phyloP scores from a whole-genome alignment of 35 echinoderm and acorn worm species.

The Eucidaris tribuloides region DNA sequence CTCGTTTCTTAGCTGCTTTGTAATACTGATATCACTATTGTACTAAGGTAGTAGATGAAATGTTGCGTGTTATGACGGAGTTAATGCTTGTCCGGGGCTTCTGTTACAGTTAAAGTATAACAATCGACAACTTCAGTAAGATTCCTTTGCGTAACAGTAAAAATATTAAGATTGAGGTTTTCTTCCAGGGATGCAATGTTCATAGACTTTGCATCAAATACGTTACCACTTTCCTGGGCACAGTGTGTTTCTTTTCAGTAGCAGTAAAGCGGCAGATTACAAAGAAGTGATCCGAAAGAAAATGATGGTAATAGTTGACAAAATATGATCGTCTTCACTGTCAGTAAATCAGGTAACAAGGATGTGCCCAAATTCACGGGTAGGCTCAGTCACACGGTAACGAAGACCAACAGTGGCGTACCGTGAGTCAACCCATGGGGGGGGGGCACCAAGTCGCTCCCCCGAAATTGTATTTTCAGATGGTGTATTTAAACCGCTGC shows the following conservation, averaged over 20 bases:
- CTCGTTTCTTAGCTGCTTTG: not conserved
- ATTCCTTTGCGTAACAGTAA: not conserved
- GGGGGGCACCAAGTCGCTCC: too few relatives aligned
- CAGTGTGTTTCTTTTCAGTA: too few relatives aligned
- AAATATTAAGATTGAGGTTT: not conserved
- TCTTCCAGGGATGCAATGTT: not conserved
- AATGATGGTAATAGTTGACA: not conserved
- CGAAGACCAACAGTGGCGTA: slow-evolving; percentile 13
- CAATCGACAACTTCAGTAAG: not conserved
- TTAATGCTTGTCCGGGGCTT: not conserved
- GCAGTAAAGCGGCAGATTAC: not conserved
- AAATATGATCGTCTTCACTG: not conserved
- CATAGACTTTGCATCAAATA: not conserved
- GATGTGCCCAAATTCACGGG: slow-evolving; percentile 18
- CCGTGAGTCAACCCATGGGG: too few relatives aligned
- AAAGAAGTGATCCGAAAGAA: not conserved
- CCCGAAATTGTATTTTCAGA: too few relatives aligned
- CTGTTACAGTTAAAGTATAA: not conserved
- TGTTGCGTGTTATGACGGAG: not conserved
- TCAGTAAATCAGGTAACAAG: slow-evolving; percentile 3
- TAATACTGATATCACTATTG: not conserved
- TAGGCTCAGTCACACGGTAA: slow-evolving; percentile 1
- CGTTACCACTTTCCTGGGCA: too few relatives aligned
- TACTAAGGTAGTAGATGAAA: not conserved
- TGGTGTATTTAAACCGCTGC: too few relatives aligned